phyloP scores from a whole-genome alignment of 2,797 vertebrate species.

The Ctenopoma kingsleyae region DNA sequence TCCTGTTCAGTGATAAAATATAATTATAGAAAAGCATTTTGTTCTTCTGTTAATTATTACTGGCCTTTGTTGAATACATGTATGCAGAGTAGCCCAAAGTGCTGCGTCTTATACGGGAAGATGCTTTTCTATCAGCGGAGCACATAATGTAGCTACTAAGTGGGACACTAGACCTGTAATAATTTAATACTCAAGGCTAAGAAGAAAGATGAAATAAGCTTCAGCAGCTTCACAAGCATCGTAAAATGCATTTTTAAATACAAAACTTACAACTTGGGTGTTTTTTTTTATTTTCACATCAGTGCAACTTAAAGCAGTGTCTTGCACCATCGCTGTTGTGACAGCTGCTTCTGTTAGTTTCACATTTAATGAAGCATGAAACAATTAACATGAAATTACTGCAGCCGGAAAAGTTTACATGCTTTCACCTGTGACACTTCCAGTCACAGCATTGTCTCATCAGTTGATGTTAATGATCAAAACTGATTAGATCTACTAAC shows the following conservation, averaged over 20 bases:
- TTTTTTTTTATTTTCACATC: not conserved
- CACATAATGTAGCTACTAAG: slow-evolving; percentile 53
- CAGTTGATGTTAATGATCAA: slow-evolving; percentile 63
- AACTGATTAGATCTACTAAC: slow-evolving; percentile 65
- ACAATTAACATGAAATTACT: slow-evolving; percentile 66
- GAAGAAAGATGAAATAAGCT: slow-evolving; percentile 43
- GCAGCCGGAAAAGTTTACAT: slow-evolving; percentile 65
- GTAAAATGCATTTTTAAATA: slow-evolving; percentile 19
- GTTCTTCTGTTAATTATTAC: slow-evolving; percentile 73
- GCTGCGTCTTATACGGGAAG: slow-evolving; percentile 41
- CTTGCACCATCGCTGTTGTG: slow-evolving; percentile 63
- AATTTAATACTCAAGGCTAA: slow-evolving; percentile 63
- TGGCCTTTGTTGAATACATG: slow-evolving; percentile 46
- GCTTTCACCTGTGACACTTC: slow-evolving; percentile 57
- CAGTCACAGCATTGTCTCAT: slow-evolving; percentile 60
- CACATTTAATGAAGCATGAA: slow-evolving; percentile 69
- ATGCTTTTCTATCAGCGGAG: slow-evolving; percentile 40
- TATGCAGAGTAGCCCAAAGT: slow-evolving; percentile 54
- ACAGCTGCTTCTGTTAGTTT: slow-evolving; percentile 63
- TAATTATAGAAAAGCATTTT: slow-evolving; percentile 78
- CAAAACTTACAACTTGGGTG: slow-evolving; percentile 18
- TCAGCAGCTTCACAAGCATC: slow-evolving; percentile 33
- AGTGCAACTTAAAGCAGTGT: slow-evolving; percentile 44
- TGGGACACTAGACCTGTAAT: slow-evolving; percentile 66
- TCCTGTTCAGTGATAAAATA: slow-evolving; percentile 72